Percentiles rank a stretch among this genome's conserved stretches.
phyloP scores from a whole-genome alignment of 2,888 invertebrate genomes.

The Lysandra coridon region DNA sequence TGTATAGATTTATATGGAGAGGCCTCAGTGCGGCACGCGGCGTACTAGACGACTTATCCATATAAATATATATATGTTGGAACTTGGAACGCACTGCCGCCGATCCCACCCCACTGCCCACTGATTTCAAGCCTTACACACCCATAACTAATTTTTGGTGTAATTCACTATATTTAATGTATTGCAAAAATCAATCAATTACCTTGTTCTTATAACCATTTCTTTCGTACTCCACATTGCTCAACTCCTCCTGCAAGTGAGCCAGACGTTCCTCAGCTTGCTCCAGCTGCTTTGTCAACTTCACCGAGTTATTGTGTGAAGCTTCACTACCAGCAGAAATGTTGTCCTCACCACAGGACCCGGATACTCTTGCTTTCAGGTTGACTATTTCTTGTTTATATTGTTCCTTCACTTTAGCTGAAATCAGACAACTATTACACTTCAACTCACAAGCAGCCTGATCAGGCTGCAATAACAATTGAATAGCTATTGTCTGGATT shows the following conservation, averaged over 20 bases:
- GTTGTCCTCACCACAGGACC: slow-evolving; percentile 58
- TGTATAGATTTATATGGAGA: too few species aligned
- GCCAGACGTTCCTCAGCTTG: slow-evolving; percentile 76
- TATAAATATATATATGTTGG: too few species aligned
- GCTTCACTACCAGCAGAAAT: slow-evolving; percentile 47
- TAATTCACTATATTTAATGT: background rate
- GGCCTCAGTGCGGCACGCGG: too few species aligned
- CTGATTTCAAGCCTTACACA: background rate
- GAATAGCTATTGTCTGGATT: too few species aligned
- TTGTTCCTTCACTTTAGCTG: slow-evolving; percentile 70
- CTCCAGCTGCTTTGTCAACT: slow-evolving; percentile 70
- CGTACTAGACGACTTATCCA: too few species aligned
- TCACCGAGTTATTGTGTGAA: slow-evolving; percentile 43
- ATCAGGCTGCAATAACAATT: too few species aligned
- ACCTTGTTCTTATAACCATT: slow-evolving; percentile 73
- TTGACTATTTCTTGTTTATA: slow-evolving; percentile 63
- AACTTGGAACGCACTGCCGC: too few species aligned
- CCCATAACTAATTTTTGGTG: background rate
- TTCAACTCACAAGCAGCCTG: too few species aligned
- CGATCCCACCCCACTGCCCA: too few species aligned
- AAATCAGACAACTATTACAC: slow-evolving; percentile 34
- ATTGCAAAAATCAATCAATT: background rate
- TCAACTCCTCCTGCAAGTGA: slow-evolving; percentile 72
- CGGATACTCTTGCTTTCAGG: slow-evolving; percentile 63
- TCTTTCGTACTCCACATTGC: slow-evolving; percentile 75